A percentile compares a stretch with the other conserved stretches of the same genome.
These are phyloP conservation scores for Periparus ater DNA, from an alignment of 2,797 vertebrate genomes.

Conservation along the genomic window DNA sequence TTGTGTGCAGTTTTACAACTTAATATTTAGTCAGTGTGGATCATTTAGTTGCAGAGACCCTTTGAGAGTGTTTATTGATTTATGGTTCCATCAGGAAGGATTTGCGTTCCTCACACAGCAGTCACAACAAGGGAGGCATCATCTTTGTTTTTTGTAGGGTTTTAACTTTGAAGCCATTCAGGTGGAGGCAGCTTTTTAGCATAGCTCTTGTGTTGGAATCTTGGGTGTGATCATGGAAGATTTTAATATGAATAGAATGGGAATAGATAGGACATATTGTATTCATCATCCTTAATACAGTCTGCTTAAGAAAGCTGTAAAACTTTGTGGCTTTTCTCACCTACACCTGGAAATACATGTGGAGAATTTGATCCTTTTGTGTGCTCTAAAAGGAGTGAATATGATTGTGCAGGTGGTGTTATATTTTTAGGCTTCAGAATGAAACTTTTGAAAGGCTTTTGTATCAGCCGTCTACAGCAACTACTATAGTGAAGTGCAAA, in stretches of 20 bases:
- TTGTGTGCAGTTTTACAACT: not conserved
- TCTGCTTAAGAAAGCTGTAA: not conserved
- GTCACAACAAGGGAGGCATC: not conserved
- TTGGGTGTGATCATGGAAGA: not conserved
- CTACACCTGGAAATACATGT: not conserved
- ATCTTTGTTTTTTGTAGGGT: not conserved
- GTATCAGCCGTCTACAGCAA: fast-evolving
- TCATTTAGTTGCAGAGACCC: not conserved
- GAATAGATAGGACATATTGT: not conserved
- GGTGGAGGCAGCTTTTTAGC: not conserved
- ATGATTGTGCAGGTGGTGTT: not conserved
- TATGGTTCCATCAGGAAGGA: not conserved
- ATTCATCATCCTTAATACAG: not conserved
- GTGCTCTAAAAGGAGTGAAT: not conserved
- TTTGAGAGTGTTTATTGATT: not conserved
- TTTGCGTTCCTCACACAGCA: not conserved
- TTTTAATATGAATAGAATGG: not conserved
- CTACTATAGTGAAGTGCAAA: not conserved
- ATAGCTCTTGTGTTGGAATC: not conserved
- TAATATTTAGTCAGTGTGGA: not conserved
- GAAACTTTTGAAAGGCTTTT: not conserved
- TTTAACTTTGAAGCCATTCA: not conserved
- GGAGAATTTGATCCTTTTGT: not conserved
- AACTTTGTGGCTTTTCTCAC: not conserved
- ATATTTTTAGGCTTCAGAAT: not conserved